phyloP scores from a whole-genome alignment of 2,888 invertebrate species.

The Cheilosia grossa region DNA sequence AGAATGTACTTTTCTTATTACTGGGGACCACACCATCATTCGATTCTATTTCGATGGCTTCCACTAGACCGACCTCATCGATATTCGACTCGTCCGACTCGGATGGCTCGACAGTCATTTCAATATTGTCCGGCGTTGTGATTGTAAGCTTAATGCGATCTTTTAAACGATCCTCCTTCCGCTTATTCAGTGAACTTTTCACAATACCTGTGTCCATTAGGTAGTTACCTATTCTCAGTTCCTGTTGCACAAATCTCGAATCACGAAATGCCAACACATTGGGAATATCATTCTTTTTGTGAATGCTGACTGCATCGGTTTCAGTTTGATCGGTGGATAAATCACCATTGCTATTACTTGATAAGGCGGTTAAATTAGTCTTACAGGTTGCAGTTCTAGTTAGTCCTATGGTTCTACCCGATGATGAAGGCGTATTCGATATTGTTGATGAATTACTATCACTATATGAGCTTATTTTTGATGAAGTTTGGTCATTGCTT shows the following conservation, averaged over 20 bases:
- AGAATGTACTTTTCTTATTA: slow-evolving; percentile 76
- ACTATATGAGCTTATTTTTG: slow-evolving; percentile 47
- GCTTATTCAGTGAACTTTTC: slow-evolving; percentile 78
- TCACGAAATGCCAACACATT: slow-evolving; percentile 82
- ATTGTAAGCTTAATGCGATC: slow-evolving; percentile 80
- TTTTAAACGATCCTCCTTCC: slow-evolving; percentile 76
- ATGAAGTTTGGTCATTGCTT: slow-evolving; percentile 48
- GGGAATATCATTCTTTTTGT: slow-evolving; percentile 82
- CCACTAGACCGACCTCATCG: slow-evolving; percentile 79
- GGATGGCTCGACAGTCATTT: slow-evolving; percentile 78
- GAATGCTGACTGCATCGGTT: slow-evolving; percentile 76
- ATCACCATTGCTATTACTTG: slow-evolving; percentile 22
- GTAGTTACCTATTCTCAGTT: slow-evolving; percentile 82
- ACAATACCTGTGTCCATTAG: slow-evolving; percentile 83
- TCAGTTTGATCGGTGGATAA: slow-evolving; percentile 42
- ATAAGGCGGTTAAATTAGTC: slow-evolving; percentile 55
- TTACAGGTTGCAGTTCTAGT: slow-evolving; percentile 80
- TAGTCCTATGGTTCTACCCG: slow-evolving; percentile 70
- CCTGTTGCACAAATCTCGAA: slow-evolving; percentile 82
- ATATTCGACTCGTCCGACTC: slow-evolving; percentile 76
- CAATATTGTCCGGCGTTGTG: slow-evolving; percentile 82
- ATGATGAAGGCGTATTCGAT: slow-evolving; percentile 39
- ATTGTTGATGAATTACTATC: slow-evolving; percentile 30
- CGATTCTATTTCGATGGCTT: slow-evolving; percentile 80
- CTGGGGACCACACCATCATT: slow-evolving; percentile 48